Evolutionary conservation across 2,113 vertebrate genomes (phyloP).

Genomic region (Gymnogyps californianus): DNA sequence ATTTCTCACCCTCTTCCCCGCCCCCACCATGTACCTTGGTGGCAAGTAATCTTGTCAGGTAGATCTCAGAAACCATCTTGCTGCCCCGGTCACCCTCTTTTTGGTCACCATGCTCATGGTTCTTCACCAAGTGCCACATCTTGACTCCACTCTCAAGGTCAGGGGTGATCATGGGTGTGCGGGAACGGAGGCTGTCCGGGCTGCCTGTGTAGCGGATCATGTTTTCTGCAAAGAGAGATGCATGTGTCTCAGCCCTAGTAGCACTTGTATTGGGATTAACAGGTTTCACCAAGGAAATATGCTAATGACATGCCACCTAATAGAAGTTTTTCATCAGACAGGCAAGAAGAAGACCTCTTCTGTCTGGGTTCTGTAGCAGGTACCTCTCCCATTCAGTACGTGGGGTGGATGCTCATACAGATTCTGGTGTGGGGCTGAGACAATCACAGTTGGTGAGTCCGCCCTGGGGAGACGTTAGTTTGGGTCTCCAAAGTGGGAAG

Average conservation of each 20-base stretch:
- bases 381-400: neutral
- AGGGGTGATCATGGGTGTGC: slow-evolving; percentile 96
- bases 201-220: slow-evolving; percentile 98
- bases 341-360: neutral
- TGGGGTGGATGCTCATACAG: neutral
- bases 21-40: slow-evolving; percentile 84
- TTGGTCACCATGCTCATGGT: slow-evolving; percentile 97
- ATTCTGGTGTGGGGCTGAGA: neutral
- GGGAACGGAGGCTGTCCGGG: slow-evolving; percentile 94
- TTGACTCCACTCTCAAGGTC: slow-evolving; percentile 96
- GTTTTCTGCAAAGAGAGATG: slow-evolving; percentile 80
- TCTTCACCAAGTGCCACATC: slow-evolving; percentile 98
- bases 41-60: slow-evolving; percentile 92
- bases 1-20: neutral
- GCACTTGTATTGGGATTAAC: neutral
- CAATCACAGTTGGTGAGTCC: neutral
- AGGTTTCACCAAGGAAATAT: neutral
- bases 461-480: neutral
- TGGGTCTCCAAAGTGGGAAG: neutral
- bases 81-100: slow-evolving; percentile 96
- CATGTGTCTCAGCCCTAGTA: rapidly evolving
- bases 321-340: neutral
- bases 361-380: neutral
- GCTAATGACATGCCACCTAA: neutral
- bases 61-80: slow-evolving; percentile 99